Conservation (phyloP, 2,113 vertebrate species). For the Scomber japonicus region DNA sequence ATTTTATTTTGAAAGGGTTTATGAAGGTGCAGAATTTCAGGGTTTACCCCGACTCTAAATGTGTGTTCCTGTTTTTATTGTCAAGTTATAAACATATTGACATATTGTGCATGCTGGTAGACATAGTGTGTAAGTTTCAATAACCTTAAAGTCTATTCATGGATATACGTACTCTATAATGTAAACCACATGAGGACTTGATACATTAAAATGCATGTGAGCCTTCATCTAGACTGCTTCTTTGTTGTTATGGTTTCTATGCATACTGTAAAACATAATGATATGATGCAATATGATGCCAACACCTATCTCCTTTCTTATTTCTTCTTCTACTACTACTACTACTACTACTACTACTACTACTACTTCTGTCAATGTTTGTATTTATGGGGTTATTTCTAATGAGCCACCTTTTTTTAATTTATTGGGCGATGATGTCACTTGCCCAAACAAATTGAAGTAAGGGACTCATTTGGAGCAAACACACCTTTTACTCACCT, state of each 20-base stretch:
- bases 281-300: not conserved
- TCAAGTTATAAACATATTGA: too few species aligned
- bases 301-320: not conserved
- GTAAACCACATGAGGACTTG: too few species aligned
- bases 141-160: not conserved
- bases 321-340: not conserved
- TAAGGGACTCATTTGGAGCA: not conserved
- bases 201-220: too few species aligned
- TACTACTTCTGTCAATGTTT: not conserved
- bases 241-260: not conserved
- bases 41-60: too few species aligned
- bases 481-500: slow-evolving; percentile 15
- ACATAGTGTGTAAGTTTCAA: not conserved
- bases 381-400: slow-evolving; percentile 31
- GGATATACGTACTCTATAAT: not conserved
- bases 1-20: too few species aligned
- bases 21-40: too few species aligned
- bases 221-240: not conserved
- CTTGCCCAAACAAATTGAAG: slow-evolving; percentile 17
- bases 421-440: not conserved
- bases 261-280: too few species aligned
- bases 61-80: too few species aligned
- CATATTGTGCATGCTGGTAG: too few species aligned
- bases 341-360: too few species aligned
- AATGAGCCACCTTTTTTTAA: slow-evolving; percentile 10